phyloP scores from a whole-genome alignment of 1,140 invertebrate species.

The Ceratosolen solmsi region DNA sequence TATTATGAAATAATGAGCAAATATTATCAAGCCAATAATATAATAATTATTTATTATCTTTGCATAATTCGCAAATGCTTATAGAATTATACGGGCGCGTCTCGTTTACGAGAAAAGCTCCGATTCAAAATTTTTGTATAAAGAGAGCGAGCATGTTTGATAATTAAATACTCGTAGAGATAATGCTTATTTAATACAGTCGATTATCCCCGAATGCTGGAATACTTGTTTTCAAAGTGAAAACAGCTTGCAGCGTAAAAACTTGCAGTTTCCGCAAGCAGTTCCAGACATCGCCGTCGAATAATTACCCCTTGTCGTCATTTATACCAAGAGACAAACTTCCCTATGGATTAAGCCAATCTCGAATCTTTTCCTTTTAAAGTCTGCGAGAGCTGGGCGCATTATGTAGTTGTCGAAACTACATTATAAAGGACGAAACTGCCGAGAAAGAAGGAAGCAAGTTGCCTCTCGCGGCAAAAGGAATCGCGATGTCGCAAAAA shows the following conservation, averaged over 20 bases:
- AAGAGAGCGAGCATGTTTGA: too few species aligned
- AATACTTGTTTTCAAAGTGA: not conserved
- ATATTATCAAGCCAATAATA: too few species aligned
- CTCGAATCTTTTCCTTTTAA: conserved; percentile 1
- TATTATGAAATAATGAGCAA: too few species aligned
- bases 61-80: too few species aligned
- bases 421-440: conserved; percentile 1
- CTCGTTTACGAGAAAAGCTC: too few species aligned
- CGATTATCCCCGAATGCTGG: not conserved
- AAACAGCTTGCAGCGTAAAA: not conserved
- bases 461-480: not conserved
- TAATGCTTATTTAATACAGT: not conserved
- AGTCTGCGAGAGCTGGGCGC: not conserved
- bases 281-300: not conserved
- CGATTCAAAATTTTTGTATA: too few species aligned
- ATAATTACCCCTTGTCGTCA: conserved; percentile 1
- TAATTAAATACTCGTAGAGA: not conserved
- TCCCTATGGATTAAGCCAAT: conserved; percentile 17
- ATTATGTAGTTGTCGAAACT: not conserved
- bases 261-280: not conserved
- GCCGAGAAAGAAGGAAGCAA: not conserved
- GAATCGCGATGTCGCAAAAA: conserved; percentile 12
- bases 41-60: too few species aligned
- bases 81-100: too few species aligned
- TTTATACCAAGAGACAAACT: not conserved